Conservation (phyloP, 2,797 vertebrate species). For the Hipposideros larvatus region DNA sequence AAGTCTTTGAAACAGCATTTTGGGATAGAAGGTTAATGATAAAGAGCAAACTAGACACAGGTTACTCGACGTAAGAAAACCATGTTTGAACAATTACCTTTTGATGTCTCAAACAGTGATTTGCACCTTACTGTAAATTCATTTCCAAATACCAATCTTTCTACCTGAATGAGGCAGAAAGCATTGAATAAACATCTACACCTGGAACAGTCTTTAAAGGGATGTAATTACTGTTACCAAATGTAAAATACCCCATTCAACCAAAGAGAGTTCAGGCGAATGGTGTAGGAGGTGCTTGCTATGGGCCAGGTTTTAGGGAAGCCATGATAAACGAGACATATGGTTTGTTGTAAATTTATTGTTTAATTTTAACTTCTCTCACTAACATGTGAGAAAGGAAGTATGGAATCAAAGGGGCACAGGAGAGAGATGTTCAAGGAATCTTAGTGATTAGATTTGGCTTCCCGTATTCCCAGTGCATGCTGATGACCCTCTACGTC, state of each 20-base stretch:
- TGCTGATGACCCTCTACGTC: background rate
- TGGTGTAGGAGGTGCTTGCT: background rate
- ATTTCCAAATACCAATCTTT: constrained; percentile 70
- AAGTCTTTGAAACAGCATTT: constrained; percentile 76
- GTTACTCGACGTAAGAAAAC: constrained; percentile 57
- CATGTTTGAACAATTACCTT: constrained; percentile 72
- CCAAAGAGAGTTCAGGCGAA: background rate
- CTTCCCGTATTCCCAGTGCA: rapidly evolving
- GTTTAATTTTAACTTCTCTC: constrained; percentile 24
- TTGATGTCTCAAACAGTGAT: constrained; percentile 69
- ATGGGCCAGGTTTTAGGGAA: background rate
- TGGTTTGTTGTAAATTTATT: background rate
- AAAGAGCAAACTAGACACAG: constrained; percentile 70
- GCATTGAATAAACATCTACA: constrained; percentile 2
- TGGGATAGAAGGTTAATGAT: constrained; percentile 52
- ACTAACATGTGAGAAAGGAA: background rate
- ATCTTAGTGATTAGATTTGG: background rate
- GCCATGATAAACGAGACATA: background rate
- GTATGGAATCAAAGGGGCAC: background rate
- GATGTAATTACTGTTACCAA: background rate
- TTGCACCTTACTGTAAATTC: constrained; percentile 57
- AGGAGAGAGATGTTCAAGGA: background rate
- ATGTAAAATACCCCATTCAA: background rate
- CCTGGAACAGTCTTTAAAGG: background rate
- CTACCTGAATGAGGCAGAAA: constrained; percentile 36